A percentile compares a stretch with the other conserved stretches of the same genome.
phyloP scores from a whole-genome alignment of 2,113 vertebrate species.

The Anser cygnoides region DNA sequence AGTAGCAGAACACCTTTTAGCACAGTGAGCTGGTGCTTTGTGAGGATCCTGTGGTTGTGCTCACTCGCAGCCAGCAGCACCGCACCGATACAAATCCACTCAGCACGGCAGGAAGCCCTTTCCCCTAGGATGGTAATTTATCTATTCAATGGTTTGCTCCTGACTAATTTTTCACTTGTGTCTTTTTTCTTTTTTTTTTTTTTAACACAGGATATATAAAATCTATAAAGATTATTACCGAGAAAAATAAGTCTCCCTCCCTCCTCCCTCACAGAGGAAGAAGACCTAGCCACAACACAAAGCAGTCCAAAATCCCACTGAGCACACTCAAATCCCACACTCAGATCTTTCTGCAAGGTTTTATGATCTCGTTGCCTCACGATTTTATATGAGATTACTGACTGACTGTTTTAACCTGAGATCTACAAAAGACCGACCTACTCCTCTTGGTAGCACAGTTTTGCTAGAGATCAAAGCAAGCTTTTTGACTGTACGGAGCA shows the following conservation, averaged over 20 bases:
- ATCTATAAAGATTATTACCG: background rate
- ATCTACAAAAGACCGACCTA: background rate
- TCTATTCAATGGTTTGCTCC: background rate
- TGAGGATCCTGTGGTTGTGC: background rate
- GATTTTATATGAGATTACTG: background rate
- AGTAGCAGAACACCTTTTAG: slow-evolving; percentile 1
- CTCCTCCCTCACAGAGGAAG: background rate
- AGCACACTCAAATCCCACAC: background rate
- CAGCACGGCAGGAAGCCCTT: background rate
- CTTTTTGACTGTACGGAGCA: background rate
- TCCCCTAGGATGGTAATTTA: background rate
- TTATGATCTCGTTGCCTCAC: background rate
- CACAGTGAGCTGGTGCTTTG: background rate
- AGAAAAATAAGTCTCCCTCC: background rate
- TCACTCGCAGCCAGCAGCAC: background rate
- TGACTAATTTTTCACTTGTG: background rate
- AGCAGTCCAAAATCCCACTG: background rate
- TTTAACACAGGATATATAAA: background rate
- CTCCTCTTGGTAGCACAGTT: background rate
- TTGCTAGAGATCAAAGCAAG: background rate
- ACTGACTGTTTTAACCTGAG: background rate
- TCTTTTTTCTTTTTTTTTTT: background rate
- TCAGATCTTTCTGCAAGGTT: background rate
- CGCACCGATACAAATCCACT: background rate
- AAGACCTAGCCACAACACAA: background rate